Conservation (phyloP, 2,113 vertebrate genomes). For the Ancistrus triradiatus region DNA sequence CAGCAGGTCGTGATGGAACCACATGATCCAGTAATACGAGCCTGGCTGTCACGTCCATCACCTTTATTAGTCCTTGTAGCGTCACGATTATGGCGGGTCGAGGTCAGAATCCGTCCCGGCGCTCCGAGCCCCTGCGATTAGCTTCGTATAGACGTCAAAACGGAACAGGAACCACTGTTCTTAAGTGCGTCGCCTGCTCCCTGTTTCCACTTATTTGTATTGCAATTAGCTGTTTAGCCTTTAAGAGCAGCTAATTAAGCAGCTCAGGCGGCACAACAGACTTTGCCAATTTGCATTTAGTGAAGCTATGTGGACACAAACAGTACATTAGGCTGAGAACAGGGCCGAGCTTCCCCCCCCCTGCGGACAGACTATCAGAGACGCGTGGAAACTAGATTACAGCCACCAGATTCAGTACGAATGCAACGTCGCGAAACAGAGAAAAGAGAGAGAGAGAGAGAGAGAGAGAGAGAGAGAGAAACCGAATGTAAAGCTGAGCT, state of each 20-base stretch:
- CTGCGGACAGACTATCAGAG: constrained; percentile 35
- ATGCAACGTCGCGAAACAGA: constrained; percentile 14
- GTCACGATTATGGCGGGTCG: too few relatives aligned
- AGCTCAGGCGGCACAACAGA: constrained; percentile 16
- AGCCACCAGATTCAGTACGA: constrained; percentile 32
- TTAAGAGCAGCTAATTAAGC: constrained; percentile 31
- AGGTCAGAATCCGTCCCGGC: too few relatives aligned
- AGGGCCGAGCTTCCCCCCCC: constrained; percentile 31
- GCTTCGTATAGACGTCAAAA: too few relatives aligned
- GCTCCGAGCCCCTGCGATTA: constrained; percentile 6
- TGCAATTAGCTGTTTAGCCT: constrained; percentile 33
- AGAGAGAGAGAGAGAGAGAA: constrained; percentile 13
- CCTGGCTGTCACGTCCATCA: too few relatives aligned
- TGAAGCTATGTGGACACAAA: constrained; percentile 32
- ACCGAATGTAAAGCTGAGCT: constrained; percentile 16
- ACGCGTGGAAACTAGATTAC: constrained; percentile 32
- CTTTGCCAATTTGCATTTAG: constrained; percentile 31
- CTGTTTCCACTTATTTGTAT: constrained; percentile 32
- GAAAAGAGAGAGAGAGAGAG: constrained; percentile 11
- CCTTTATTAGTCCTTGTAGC: too few relatives aligned
- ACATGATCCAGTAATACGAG: constrained; percentile 56
- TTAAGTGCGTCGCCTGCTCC: not conserved
- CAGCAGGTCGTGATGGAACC: constrained; percentile 56
- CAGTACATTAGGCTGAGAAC: constrained; percentile 26
- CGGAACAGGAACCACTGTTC: too few relatives aligned